Percentiles rank a stretch among this genome's conserved stretches.
These are phyloP conservation scores for Danio choprae DNA, from an alignment of 2,797 vertebrate genomes.

Conservation along the genomic window DNA sequence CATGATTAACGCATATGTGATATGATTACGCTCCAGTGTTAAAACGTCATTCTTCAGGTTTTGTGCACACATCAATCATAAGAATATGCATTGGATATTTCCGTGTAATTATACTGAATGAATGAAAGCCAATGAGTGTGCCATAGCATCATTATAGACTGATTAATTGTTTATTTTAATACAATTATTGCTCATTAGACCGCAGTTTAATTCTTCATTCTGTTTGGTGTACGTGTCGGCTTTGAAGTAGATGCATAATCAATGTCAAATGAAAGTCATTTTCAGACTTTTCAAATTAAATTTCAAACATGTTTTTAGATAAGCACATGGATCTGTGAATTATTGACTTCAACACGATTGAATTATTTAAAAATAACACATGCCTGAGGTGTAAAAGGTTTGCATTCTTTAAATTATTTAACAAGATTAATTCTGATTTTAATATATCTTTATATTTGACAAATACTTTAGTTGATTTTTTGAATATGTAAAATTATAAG, in stretches of 20 bases:
- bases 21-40: background rate
- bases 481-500: background rate
- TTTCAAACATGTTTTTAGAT: background rate
- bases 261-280: background rate
- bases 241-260: background rate
- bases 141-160: background rate
- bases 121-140: background rate
- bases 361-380: background rate
- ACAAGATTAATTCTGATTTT: background rate
- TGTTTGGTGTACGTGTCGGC: background rate
- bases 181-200: conserved; percentile 13
- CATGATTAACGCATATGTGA: background rate
- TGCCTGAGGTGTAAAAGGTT: background rate
- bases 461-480: no score
- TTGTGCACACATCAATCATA: background rate
- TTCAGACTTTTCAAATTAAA: background rate
- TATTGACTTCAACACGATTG: background rate
- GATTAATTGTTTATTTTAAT: conserved; percentile 11
- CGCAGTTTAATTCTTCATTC: background rate
- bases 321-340: background rate
- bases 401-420: background rate
- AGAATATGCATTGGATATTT: conserved; percentile 1
- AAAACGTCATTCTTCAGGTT: background rate
- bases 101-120: background rate
- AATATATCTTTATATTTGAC: background rate